Evolutionary conservation across 2,888 invertebrate species (phyloP), one percentile per base, ranked within the genome.

Genomic region (Dasypogon diadema): DNA sequence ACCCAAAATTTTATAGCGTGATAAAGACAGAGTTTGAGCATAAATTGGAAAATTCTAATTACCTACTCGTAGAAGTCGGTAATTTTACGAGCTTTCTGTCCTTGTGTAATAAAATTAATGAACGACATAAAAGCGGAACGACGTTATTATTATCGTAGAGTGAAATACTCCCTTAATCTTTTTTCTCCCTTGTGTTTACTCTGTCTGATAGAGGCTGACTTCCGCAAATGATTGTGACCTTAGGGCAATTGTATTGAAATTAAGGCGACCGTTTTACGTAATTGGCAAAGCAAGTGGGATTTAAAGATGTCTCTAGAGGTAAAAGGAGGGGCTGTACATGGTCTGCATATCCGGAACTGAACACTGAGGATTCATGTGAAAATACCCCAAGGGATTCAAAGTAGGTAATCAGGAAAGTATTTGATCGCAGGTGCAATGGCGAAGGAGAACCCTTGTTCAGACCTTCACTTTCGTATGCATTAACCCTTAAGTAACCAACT

Each of bases 31-130:
- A 42, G 48, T 65, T 65, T 65, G 46, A 65, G 37, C 48, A 65
- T 65, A 65, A 65, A 65, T 65, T 65, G 46, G 65, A 21, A 65
- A 65, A 26, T 65, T 65, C 48, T 65, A 24, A 46, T 65, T 65
- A 65, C 48, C 14, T 24, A 12, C 46, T 46, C 22, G 46, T 42
- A 24, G 48, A 24, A 46, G 65, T 65, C 46, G 24, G 46, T 16
- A 42, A 65, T 65, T 65, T 65, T 65, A 65, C 65, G 65, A 65
- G 46, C 24, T 26, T 21, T 63, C 63, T 65, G 48, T 65, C 65
- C 48, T 65, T 65, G 42, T 65, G 65, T 24, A 65, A 65, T 65
- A 65, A 65, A 65, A 65, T 65, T 65, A 65, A 65, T 65, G 65
- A 65, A 46, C 46, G 65, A 46, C 46, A 65, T 65, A 65, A 65